A percentile compares a stretch with the other conserved stretches of the same genome.
Evolutionary conservation across 2,113 vertebrate species (phyloP).

Genomic region (Dunckerocampus dactyliophorus): DNA sequence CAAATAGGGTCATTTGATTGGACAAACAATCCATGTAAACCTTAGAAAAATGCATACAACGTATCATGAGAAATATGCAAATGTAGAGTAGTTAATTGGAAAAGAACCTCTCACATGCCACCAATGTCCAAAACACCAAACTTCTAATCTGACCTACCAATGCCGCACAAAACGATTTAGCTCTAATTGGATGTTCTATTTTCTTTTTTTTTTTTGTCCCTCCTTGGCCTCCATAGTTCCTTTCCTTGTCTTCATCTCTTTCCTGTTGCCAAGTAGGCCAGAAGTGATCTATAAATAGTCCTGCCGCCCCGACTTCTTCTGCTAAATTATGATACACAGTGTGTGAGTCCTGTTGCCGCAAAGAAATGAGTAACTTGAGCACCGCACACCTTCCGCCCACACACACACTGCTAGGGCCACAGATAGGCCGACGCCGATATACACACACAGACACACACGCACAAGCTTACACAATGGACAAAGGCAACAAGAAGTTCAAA

Average conservation of each 20-base stretch:
- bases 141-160: conserved; percentile 7
- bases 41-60: not conserved
- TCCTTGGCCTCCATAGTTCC: conserved; percentile 69
- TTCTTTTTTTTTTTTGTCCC: conserved; percentile 55
- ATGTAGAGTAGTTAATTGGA: not conserved
- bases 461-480: conserved; percentile 60
- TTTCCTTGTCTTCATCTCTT: conserved; percentile 70
- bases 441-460: conserved; percentile 30
- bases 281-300: conserved; percentile 76
- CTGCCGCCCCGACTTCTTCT: conserved; percentile 34
- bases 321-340: conserved; percentile 59
- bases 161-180: conserved; percentile 32
- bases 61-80: not conserved
- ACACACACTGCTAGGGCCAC: conserved; percentile 28
- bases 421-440: conserved; percentile 23
- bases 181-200: conserved; percentile 59
- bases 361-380: conserved; percentile 64
- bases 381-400: conserved; percentile 43
- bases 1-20: not conserved
- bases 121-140: not conserved
- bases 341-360: conserved; percentile 50
- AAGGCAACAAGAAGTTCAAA: conserved; percentile 48
- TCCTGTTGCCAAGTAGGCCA: conserved; percentile 79
- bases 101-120: not conserved
- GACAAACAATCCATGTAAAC: not conserved